Evolutionary conservation across 2,797 vertebrate genomes (phyloP).

Genomic region (Sphaeramia orbicularis): DNA sequence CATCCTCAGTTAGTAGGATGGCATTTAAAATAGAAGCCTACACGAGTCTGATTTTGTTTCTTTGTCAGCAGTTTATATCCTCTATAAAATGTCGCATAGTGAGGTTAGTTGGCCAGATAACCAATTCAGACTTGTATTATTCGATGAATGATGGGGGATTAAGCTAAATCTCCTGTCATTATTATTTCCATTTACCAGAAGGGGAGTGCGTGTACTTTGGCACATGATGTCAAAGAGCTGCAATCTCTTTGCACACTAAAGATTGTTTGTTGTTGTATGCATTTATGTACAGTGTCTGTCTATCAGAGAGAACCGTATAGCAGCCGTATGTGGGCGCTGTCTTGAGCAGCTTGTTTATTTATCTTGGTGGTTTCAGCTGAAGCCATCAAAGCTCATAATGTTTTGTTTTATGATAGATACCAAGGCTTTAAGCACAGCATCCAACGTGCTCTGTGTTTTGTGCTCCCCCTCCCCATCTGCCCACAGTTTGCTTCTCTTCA

Average conservation of each 20-base stretch:
- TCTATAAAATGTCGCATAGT: constrained; percentile 37
- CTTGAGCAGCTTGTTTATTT: constrained; percentile 29
- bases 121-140: constrained; percentile 43
- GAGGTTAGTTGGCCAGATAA: constrained; percentile 28
- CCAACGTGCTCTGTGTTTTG: constrained; percentile 36
- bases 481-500: constrained; percentile 37
- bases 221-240: constrained; percentile 32
- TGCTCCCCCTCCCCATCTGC: constrained; percentile 30
- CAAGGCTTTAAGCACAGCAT: constrained; percentile 29
- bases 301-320: constrained; percentile 9
- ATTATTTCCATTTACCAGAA: constrained; percentile 45
- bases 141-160: constrained; percentile 44
- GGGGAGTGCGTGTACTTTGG: constrained; percentile 42
- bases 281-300: neutral
- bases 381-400: constrained; percentile 33
- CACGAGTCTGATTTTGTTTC: constrained; percentile 16
- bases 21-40: neutral
- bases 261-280: constrained; percentile 35
- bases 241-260: constrained; percentile 40
- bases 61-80: constrained; percentile 9
- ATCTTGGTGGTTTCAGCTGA: constrained; percentile 37
- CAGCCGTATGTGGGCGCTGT: constrained; percentile 8
- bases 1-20: neutral
- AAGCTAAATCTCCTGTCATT: constrained; percentile 50
- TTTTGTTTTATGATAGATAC: constrained; percentile 24